phyloP scores from a whole-genome alignment of 2,888 invertebrate species.

The Creontiades dilutus region DNA sequence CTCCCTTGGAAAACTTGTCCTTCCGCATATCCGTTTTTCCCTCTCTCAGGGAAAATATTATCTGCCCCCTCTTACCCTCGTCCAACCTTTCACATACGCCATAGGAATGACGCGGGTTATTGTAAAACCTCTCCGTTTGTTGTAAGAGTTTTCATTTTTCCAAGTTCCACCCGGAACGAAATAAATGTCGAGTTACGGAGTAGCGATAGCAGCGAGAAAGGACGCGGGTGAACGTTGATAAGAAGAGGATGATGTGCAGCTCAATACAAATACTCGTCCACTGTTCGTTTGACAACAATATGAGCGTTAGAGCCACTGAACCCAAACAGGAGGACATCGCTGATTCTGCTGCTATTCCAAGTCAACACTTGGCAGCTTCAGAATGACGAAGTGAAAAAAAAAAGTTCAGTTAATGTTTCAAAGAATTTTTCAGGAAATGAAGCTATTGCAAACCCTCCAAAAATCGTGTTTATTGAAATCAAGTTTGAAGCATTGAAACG shows the following conservation, averaged over 20 bases:
- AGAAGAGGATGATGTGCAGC: conserved; percentile 1
- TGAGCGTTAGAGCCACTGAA: not conserved
- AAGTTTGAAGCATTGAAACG: no score
- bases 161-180: not conserved
- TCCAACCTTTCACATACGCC: not conserved
- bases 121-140: not conserved
- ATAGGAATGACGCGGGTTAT: conserved; percentile 17
- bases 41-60: not conserved
- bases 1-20: not conserved
- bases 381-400: no score
- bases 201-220: not conserved
- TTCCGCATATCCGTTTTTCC: not conserved
- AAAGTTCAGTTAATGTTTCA: no score
- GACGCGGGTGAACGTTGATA: not conserved
- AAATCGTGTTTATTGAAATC: no score
- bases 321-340: not conserved
- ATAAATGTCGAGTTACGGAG: conserved; percentile 1
- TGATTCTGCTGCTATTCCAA: no score
- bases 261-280: not conserved
- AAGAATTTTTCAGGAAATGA: no score
- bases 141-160: conserved; percentile 4
- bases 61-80: not conserved
- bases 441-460: no score
- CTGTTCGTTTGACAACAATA: not conserved
- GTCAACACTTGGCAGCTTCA: no score